Percentiles rank a stretch among this genome's conserved stretches.
phyloP scores from a whole-genome alignment of 2,797 vertebrate species.

The Onychomys torridus region DNA sequence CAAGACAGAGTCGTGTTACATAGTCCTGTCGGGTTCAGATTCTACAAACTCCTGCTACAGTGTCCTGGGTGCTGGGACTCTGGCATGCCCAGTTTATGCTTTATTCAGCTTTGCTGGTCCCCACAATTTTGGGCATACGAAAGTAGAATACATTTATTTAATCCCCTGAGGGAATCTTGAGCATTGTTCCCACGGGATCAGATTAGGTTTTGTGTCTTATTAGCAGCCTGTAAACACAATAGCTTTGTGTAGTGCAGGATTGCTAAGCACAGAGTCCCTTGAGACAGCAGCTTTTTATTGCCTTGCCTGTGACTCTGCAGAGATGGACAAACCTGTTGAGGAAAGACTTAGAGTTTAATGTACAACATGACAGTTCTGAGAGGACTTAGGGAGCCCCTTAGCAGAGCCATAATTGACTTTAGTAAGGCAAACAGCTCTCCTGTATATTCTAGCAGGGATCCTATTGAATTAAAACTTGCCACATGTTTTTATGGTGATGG shows the following conservation, averaged over 20 bases:
- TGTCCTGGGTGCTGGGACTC: background rate
- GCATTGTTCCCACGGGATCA: slow-evolving; percentile 63
- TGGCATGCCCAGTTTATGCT: background rate
- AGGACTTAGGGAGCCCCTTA: slow-evolving; percentile 20
- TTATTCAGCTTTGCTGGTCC: slow-evolving; percentile 40
- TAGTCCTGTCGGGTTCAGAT: background rate
- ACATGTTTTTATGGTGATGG: background rate
- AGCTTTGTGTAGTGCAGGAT: slow-evolving; percentile 55
- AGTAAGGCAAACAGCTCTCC: slow-evolving; percentile 21
- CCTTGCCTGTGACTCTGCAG: slow-evolving; percentile 48
- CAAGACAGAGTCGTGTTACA: background rate
- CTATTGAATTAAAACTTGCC: slow-evolving; percentile 41
- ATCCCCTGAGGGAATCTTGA: background rate
- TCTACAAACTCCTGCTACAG: background rate
- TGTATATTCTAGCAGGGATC: slow-evolving; percentile 47
- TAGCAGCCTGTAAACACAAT: slow-evolving; percentile 61
- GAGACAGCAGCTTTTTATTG: slow-evolving; percentile 61
- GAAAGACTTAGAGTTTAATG: slow-evolving; percentile 62
- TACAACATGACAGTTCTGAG: slow-evolving; percentile 51
- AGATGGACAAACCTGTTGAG: slow-evolving; percentile 55
- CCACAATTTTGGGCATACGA: slow-evolving; percentile 42
- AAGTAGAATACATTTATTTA: slow-evolving; percentile 67
- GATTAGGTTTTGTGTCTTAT: slow-evolving; percentile 69
- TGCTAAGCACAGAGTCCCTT: slow-evolving; percentile 53
- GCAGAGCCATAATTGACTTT: slow-evolving; percentile 62